Base-by-base conservation (phyloP, 2,113 vertebrate species). In the Alethe diademata region DNA sequence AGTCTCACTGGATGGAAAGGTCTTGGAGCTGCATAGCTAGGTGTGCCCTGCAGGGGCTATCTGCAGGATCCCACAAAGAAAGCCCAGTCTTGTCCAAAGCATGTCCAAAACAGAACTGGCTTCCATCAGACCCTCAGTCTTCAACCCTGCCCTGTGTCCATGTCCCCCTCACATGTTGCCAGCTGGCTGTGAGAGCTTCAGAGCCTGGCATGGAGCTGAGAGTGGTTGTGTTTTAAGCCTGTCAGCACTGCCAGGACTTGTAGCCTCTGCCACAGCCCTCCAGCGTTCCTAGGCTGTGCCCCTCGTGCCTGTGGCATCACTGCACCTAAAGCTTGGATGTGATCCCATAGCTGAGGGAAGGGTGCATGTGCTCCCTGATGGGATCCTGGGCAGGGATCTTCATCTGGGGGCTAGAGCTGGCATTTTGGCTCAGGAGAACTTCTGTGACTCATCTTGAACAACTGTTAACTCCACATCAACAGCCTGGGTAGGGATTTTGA, bases 261-360 rank as follows among this genome's bases (percentile, higher is more conserved):
- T 23, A 79, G 64, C 66, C 47, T 79, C 42, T 82, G 61, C 43
- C 2, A 2, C 48, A 50, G n/a, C 38, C 71, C 74, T 36, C 1
- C 2, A 48, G 33, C 4, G 0, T 31, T 78, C 61, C 71, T 45
- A 24, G 45, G 75, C 38, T 45, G 38, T 66, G 48, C 3, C 26
- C 23, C 26, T 50, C 0, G 0, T 60, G 43, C 29, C 61, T n/a
- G 31, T 67, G 61, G 61, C 15, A 26, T n/a, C 0, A 5, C 61
- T 86, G 75, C 4, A 1, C 23, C 40, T 42, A 10, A 64, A 66
- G n/a, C n/a, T 61, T 15, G 11, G 60, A 6, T 18, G 36, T 3
- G 5, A 19, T 50, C 29, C 26, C 26, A 1, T 8, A 58, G 45
- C 79, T 47, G 16, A 69, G 64, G 36, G 54, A 69, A 60, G 31